Conservation (phyloP, 2,797 vertebrate species). For the Anguilla marmorata region DNA sequence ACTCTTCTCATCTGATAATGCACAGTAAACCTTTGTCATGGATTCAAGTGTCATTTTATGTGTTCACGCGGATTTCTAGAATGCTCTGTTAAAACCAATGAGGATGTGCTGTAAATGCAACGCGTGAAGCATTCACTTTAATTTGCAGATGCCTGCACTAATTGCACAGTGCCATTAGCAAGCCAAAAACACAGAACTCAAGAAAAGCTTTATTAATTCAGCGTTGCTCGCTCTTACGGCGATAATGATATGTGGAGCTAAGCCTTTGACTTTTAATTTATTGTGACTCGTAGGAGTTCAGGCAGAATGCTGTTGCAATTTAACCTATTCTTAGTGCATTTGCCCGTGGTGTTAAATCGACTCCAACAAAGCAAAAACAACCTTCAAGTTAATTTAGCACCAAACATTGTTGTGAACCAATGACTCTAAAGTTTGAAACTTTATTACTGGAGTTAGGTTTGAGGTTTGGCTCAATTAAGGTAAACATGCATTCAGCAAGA, state of each 20-base stretch:
- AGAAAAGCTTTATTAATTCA: background rate
- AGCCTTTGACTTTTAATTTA: background rate
- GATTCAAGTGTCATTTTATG: background rate
- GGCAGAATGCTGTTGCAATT: background rate
- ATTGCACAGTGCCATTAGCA: background rate
- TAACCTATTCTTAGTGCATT: background rate
- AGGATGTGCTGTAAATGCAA: background rate
- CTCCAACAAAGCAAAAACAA: background rate
- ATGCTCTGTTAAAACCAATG: background rate
- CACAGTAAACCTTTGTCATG: background rate
- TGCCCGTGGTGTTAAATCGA: background rate
- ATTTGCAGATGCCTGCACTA: background rate
- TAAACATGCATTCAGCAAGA: background rate
- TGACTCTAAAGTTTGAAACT: background rate
- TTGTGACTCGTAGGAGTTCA: background rate
- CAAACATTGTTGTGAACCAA: background rate
- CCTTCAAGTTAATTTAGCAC: background rate
- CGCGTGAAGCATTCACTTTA: background rate
- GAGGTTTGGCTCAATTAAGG: background rate
- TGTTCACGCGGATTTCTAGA: background rate
- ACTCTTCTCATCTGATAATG: background rate
- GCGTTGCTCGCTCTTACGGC: background rate
- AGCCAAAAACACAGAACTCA: background rate
- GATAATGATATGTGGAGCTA: background rate
- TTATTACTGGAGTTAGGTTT: background rate